Conservation (phyloP, 35 echinoderm and acorn worm species). For the Ophioderma brevispina region DNA sequence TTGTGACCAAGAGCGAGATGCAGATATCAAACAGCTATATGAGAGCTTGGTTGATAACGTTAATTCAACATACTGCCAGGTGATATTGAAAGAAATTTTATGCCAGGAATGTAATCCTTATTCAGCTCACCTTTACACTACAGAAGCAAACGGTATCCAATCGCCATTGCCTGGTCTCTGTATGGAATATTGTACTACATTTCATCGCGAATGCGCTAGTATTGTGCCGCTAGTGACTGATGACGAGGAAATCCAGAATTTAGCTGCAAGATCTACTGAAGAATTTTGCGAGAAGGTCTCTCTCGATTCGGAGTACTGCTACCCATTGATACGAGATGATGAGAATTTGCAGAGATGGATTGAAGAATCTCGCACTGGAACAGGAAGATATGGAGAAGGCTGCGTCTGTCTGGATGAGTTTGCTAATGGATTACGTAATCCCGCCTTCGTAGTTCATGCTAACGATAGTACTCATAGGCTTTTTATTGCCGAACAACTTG, state of each 20-base stretch:
- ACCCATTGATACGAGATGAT: conserved; percentile 66
- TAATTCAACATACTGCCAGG: conserved; percentile 4
- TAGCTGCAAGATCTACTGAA: not conserved
- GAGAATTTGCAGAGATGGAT: conserved; percentile 42
- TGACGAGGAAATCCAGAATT: conserved; percentile 40
- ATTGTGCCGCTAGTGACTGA: conserved; percentile 60
- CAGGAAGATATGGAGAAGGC: conserved; percentile 33
- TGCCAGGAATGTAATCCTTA: conserved; percentile 97
- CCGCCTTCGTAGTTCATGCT: conserved; percentile 71
- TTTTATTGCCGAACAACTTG: conserved; percentile 85
- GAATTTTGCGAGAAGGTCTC: conserved; percentile 68
- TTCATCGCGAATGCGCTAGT: conserved; percentile 59
- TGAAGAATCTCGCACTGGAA: conserved; percentile 38
- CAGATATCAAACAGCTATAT: conserved; percentile 22
- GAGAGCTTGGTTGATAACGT: conserved; percentile 1
- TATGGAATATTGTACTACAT: conserved; percentile 61
- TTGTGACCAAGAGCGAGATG: conserved; percentile 50
- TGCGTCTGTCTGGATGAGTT: conserved; percentile 96
- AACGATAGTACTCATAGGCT: conserved; percentile 89
- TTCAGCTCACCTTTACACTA: conserved; percentile 78
- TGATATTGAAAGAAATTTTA: conserved; percentile 77
- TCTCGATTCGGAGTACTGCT: conserved; percentile 83
- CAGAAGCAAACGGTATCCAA: conserved; percentile 41
- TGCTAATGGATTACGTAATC: conserved; percentile 90
- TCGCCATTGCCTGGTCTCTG: conserved; percentile 86